These are phyloP conservation scores for Caenorhabditis angaria DNA, from an alignment of 2,888 invertebrate genomes.

Conservation along the genomic window DNA sequence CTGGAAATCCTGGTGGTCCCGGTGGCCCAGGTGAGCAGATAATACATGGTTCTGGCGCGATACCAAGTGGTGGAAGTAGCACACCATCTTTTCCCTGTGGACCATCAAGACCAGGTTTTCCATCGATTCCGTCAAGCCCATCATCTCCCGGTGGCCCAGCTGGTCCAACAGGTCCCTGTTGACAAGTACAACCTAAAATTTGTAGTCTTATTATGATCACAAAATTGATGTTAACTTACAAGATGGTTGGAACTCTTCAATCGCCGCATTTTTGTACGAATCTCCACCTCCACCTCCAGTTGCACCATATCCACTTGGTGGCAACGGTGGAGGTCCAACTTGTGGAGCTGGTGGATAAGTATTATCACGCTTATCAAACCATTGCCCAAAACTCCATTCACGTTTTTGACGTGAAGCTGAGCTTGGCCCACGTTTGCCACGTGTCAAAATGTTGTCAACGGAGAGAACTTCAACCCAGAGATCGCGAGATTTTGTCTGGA, in stretches of 20 bases:
- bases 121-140: conserved; percentile 54
- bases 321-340: conserved; percentile 29
- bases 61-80: conserved; percentile 45
- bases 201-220: neutral
- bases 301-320: conserved; percentile 19
- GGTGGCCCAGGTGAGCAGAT: conserved; percentile 68
- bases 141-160: conserved; percentile 56
- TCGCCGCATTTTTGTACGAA: conserved; percentile 37
- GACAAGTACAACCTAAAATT: conserved; percentile 49
- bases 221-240: conserved; percentile 1
- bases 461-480: conserved; percentile 56
- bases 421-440: conserved; percentile 24
- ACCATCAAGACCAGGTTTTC: conserved; percentile 52
- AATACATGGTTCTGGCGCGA: conserved; percentile 65
- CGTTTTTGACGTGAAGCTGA: conserved; percentile 33
- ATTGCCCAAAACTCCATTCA: conserved; percentile 56
- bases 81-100: conserved; percentile 47
- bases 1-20: conserved; percentile 65
- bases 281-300: conserved; percentile 26
- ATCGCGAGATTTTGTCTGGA: conserved; percentile 51
- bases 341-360: conserved; percentile 14
- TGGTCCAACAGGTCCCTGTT: conserved; percentile 52
- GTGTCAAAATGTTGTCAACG: conserved; percentile 25
- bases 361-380: conserved; percentile 29
- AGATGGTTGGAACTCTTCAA: conserved; percentile 43